These are phyloP conservation scores for Umimayanthus kanabou DNA, from an alignment of 92 coral and sea anemone genomes.

Conservation along the genomic window DNA sequence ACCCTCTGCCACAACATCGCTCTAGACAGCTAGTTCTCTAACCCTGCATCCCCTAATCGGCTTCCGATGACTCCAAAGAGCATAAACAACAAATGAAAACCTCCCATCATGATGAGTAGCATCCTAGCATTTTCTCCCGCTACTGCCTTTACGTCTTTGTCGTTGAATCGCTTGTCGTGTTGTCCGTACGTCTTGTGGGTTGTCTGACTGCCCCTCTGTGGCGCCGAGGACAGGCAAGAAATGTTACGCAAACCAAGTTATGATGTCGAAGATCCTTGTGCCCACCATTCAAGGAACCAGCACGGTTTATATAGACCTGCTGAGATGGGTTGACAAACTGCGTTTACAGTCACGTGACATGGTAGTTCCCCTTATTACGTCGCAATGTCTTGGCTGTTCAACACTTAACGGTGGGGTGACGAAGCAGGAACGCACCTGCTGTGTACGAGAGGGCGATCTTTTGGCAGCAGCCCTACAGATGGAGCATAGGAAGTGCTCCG, in stretches of 20 bases:
- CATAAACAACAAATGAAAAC: too few species aligned
- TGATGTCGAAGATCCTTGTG: not conserved
- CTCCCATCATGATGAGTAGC: too few species aligned
- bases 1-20: too few species aligned
- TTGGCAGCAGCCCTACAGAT: too few species aligned
- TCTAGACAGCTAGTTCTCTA: too few species aligned
- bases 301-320: constrained; percentile 51
- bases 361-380: constrained; percentile 60
- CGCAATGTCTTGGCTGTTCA: not conserved
- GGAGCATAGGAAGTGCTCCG: not conserved
- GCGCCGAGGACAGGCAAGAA: not conserved
- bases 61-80: too few species aligned
- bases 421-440: not conserved
- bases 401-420: not conserved
- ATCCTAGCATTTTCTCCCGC: too few species aligned
- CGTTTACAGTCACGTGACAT: constrained; percentile 58
- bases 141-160: too few species aligned
- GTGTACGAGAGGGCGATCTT: not conserved
- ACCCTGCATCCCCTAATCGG: too few species aligned
- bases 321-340: constrained; percentile 31
- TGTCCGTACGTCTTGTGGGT: too few species aligned
- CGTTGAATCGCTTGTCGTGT: too few species aligned
- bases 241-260: not conserved
- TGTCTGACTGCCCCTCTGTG: not conserved
- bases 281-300: constrained; percentile 20